Conservation (phyloP, 1,140 invertebrate species). For the Lasioglossum baleicum region DNA sequence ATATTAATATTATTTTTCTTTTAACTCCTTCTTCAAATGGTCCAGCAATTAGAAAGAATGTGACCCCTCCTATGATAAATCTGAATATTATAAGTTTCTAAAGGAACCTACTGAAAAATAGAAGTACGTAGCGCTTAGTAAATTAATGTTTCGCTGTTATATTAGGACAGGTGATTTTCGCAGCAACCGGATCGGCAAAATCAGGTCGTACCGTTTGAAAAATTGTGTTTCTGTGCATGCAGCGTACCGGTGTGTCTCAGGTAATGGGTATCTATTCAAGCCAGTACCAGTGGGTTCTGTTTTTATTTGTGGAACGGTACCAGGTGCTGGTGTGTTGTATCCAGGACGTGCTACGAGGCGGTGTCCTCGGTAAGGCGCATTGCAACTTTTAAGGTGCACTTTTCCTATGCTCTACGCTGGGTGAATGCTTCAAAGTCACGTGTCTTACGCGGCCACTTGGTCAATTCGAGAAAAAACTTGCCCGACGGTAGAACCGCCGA, state of each 20-base stretch:
- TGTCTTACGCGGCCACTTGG: slow-evolving; percentile 23
- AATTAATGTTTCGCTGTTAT: too few species aligned
- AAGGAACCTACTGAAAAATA: too few species aligned
- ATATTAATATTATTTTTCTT: too few species aligned
- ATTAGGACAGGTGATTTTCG: too few species aligned
- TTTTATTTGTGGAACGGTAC: slow-evolving; percentile 44
- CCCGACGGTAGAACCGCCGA: slow-evolving; percentile 2
- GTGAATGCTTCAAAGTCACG: slow-evolving; percentile 41
- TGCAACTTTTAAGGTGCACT: slow-evolving; percentile 50
- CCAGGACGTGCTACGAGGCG: slow-evolving; percentile 42
- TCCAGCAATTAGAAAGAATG: too few species aligned
- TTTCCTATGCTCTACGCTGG: slow-evolving; percentile 51
- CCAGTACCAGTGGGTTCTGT: slow-evolving; percentile 31
- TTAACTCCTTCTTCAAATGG: too few species aligned
- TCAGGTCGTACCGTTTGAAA: slow-evolving; percentile 17
- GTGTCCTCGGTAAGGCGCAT: slow-evolving; percentile 45
- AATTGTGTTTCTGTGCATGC: slow-evolving; percentile 39
- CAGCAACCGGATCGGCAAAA: too few species aligned
- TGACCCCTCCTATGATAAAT: too few species aligned
- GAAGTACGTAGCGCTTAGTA: too few species aligned
- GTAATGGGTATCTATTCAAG: slow-evolving; percentile 43
- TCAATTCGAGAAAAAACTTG: slow-evolving; percentile 38
- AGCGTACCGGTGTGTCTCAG: slow-evolving; percentile 53
- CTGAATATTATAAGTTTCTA: too few species aligned
- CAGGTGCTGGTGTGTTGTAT: slow-evolving; percentile 41